A percentile compares a stretch with the other conserved stretches of the same genome.
These are phyloP conservation scores for Heliconius hewitsoni DNA, from an alignment of 1,140 invertebrate species.

Conservation along the genomic window DNA sequence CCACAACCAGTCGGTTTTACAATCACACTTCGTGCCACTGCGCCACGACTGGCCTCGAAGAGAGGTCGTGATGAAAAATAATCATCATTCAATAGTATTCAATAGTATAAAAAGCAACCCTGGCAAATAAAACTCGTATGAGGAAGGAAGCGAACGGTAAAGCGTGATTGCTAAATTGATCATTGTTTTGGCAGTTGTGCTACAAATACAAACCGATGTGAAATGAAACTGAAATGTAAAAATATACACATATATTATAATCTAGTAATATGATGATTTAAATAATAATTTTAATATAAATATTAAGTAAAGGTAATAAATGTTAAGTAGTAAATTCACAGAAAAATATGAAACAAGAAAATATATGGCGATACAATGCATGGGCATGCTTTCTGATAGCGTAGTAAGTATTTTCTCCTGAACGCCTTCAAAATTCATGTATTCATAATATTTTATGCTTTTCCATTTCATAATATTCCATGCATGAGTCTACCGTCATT, in stretches of 20 bases:
- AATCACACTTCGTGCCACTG: no score
- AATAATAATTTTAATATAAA: neutral
- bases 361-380: slow-evolving; percentile 7
- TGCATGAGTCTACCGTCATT: slow-evolving; percentile 25
- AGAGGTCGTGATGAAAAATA: neutral
- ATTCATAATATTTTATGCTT: slow-evolving; percentile 19
- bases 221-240: neutral
- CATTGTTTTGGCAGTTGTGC: slow-evolving; percentile 66
- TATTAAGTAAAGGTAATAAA: neutral
- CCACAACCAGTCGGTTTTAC: no score
- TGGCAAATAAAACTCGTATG: slow-evolving; percentile 32
- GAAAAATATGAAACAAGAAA: slow-evolving; percentile 13
- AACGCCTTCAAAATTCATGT: slow-evolving; percentile 11
- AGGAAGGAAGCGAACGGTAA: slow-evolving; percentile 42
- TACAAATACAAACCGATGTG: slow-evolving; percentile 27
- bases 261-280: neutral
- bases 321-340: neutral
- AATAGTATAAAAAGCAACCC: slow-evolving; percentile 38
- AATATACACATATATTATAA: neutral
- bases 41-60: no score
- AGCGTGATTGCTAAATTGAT: slow-evolving; percentile 69
- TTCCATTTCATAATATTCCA: slow-evolving; percentile 32
- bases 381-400: neutral
- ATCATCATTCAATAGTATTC: neutral
- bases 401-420: slow-evolving; percentile 1